A percentile compares a stretch with the other conserved stretches of the same genome.
These are phyloP conservation scores for Chaetops frenatus DNA, from an alignment of 2,113 vertebrate species.

Conservation along the genomic window DNA sequence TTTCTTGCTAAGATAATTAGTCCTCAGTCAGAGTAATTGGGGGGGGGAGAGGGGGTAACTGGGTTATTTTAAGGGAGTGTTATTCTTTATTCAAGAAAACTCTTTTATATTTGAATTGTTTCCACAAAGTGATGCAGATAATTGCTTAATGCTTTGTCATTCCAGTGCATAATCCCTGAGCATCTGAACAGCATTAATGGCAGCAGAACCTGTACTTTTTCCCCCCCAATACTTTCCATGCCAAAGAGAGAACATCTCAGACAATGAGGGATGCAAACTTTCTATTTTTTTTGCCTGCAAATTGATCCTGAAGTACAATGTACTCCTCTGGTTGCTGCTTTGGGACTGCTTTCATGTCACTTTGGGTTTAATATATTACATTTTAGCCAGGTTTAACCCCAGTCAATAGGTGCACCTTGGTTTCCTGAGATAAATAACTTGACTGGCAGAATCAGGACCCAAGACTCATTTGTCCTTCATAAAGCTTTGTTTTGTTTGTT, in stretches of 20 bases:
- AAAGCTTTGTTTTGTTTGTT: constrained; percentile 44
- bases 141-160: constrained; percentile 10
- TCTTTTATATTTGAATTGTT: neutral
- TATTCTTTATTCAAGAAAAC: neutral
- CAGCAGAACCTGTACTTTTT: neutral
- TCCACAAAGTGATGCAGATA: neutral
- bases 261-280: neutral
- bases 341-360: neutral
- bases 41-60: neutral
- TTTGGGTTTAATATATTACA: constrained; percentile 3
- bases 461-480: constrained; percentile 11
- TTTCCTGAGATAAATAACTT: neutral
- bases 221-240: neutral
- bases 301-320: neutral
- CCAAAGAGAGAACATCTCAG: neutral
- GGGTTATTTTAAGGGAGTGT: neutral
- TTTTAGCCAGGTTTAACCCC: neutral
- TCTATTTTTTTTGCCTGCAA: neutral
- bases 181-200: neutral
- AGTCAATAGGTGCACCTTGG: neutral
- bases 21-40: neutral
- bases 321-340: neutral
- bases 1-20: constrained; percentile 13
- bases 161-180: neutral
- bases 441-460: neutral